A percentile compares a stretch with the other conserved stretches of the same genome.
Evolutionary conservation across 1,140 invertebrate genomes (phyloP).

Genomic region (Vanessa tameamea): DNA sequence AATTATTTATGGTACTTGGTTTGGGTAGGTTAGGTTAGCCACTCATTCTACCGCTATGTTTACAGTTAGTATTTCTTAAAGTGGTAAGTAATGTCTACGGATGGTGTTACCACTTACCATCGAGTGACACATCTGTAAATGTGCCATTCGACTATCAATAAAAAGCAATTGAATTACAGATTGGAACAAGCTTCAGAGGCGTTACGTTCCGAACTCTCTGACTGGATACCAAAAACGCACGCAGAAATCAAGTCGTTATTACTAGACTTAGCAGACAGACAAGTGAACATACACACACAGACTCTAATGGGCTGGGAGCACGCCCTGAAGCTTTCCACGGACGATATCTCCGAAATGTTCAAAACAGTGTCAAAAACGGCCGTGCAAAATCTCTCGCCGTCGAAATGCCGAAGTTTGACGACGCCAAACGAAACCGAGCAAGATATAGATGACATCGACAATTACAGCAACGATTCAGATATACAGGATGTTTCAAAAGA

Average conservation of each 20-base stretch:
- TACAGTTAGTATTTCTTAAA: no score
- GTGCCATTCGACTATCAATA: no score
- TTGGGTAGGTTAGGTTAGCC: no score
- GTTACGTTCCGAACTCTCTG: conserved; percentile 60
- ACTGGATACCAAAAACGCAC: conserved; percentile 67
- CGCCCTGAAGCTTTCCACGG: conserved; percentile 56
- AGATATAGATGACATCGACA: conserved; percentile 54
- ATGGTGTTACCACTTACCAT: no score
- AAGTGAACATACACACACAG: conserved; percentile 54
- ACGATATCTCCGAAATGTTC: conserved; percentile 58
- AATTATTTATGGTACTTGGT: no score
- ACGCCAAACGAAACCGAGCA: conserved; percentile 54
- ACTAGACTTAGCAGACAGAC: conserved; percentile 59
- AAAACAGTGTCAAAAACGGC: conserved; percentile 70
- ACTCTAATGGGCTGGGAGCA: conserved; percentile 62
- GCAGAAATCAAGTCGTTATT: conserved; percentile 59
- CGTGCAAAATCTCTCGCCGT: conserved; percentile 64
- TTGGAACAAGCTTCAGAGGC: conserved; percentile 71
- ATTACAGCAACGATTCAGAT: conserved; percentile 43
- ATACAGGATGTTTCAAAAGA: conserved; percentile 32
- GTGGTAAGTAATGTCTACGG: no score
- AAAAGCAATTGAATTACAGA: conserved; percentile 41
- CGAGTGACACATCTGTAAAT: no score
- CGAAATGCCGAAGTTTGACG: conserved; percentile 45
- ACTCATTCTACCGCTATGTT: no score